Evolutionary conservation across 2,113 vertebrate genomes (phyloP), one percentile per base, ranked within the genome.

Genomic region (Amphiprion percula): DNA sequence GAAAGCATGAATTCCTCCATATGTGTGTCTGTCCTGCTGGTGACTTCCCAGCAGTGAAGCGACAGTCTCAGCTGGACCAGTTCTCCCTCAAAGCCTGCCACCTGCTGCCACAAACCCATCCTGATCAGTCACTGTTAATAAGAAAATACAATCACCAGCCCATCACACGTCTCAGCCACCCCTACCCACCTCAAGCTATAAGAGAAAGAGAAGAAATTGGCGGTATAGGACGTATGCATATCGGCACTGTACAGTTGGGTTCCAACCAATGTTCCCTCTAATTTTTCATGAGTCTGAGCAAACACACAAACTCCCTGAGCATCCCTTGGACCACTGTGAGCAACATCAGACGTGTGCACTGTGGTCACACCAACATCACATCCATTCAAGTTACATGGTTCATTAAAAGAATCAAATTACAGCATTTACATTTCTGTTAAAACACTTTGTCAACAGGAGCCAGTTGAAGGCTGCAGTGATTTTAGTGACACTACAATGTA

Each of bases 101-200:
- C 85, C 82, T 87, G 87, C 79, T 86, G 77, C 77, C 68, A 72
- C 73, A 77, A 24, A 83, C 72, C 80, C 65, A 59, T 79, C 90
- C 84, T 68, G 86, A 89, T 91, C 83, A 84, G 74, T 87, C 86
- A 76, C 66, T 82, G 81, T 63, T 82, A 74, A 91, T 83, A 81
- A 65, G 77, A 89, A 87, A 85, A 92, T 90, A 82, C 72, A 91
- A 74, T 88, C 84, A 56, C 21, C 80, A 71, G 69, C 55, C 59
- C 59, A 71, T 91, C 64, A 73, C n/a, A 69, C 59, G 60, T 70
- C 67, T 85, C n/a, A 67, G 46, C 53, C 44, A 26, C 30, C 50
- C 47, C 23, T 23, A 19, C 30, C 6, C 41, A 19, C 30, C 6
- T 47, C 46, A 6, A 63, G 55, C 68, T 68, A 77, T 67, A 68